Evolutionary conservation across 2,888 invertebrate species (phyloP), one percentile per base, ranked within the genome.

Genomic region (Coenonympha arcania): DNA sequence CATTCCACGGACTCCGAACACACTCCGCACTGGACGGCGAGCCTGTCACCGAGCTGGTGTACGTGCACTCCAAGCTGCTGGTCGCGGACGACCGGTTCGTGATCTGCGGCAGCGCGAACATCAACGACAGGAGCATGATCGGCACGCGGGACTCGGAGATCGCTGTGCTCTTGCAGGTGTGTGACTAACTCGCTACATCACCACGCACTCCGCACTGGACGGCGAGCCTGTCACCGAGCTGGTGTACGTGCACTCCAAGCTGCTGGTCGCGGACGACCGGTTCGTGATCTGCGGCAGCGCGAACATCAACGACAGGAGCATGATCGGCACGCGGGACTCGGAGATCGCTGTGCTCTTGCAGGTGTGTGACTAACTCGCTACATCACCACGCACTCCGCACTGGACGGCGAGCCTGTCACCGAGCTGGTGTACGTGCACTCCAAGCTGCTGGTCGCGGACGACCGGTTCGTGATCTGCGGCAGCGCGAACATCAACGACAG

Each of bases 401-500:
- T 97, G 4, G 92, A 93, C 60, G 93, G 91, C 16, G 92, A 92
- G 63, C 90, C 95, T 33, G 92, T 98, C 39, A 95, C 97, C 0
- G 99, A 99, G 76, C 86, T 99, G 6, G 92, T 99, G 49, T 99
- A 99, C 78, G 97, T 99, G 9, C 99, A 99, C 82, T 97, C 98
- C 50, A 99, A 99, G 81, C 81, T 99, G 50, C 89, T 99, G 79
- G 96, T 99, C 54, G 94, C 94, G 0, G 99, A 99, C 71, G 99
- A 99, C 75, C 90, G 91, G 60, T 88, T 90, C 2, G 91, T 95
- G 0, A 96, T 99, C 56, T 98, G 98, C 65, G 99, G 99, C 13
- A 98, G 98, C 4, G 98, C 99, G 0, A 99, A 99, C 71, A 97
- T 99, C 62, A 99, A 99, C 70, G 99, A 99, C 73, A 87, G 99